These are phyloP conservation scores for Pseudotriccus pelzelni DNA, from an alignment of 2,797 vertebrate genomes.

Conservation along the genomic window DNA sequence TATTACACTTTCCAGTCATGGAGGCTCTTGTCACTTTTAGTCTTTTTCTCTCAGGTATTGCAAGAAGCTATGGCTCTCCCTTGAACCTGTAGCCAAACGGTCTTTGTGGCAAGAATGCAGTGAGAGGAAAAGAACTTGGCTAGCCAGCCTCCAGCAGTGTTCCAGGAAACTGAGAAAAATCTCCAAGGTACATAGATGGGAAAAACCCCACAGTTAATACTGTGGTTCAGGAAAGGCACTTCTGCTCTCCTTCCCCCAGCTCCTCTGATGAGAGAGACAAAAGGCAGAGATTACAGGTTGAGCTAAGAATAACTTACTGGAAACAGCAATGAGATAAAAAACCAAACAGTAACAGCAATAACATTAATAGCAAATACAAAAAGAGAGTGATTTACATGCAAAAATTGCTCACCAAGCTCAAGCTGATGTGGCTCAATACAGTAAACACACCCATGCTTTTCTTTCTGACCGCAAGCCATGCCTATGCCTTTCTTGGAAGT, in stretches of 20 bases:
- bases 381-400: background rate
- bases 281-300: background rate
- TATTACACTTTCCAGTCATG: accelerated
- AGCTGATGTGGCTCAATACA: background rate
- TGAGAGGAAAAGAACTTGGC: background rate
- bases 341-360: background rate
- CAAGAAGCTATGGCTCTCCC: background rate
- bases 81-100: background rate
- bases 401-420: background rate
- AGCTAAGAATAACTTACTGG: background rate
- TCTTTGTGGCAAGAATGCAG: background rate
- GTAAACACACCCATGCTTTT: background rate
- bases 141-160: background rate
- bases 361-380: background rate
- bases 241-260: no score
- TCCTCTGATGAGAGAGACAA: background rate
- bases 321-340: background rate
- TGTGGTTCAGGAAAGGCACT: background rate
- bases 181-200: background rate
- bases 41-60: background rate
- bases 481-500: background rate
- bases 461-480: accelerated
- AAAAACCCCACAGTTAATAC: background rate
- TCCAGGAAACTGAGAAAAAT: background rate
- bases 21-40: background rate